Conservation (phyloP, 1,140 invertebrate species). For the Drosophila mauritiana region DNA sequence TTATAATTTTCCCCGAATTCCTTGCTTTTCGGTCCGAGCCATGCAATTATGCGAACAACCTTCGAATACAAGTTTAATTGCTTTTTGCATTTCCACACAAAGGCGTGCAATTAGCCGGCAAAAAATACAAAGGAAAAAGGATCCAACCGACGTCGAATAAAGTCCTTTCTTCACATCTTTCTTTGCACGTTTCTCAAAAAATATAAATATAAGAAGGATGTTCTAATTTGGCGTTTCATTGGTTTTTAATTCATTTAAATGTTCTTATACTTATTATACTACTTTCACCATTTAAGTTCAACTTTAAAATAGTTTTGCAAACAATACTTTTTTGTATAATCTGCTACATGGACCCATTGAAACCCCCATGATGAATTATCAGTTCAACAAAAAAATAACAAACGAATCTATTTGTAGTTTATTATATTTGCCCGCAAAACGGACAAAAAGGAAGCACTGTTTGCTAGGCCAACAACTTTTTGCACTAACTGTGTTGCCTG, state of each 20-base stretch:
- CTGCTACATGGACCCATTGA: no score
- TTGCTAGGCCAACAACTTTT: constrained; percentile 1
- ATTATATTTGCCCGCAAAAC: not conserved
- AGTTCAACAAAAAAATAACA: no score
- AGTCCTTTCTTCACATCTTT: constrained; percentile 3
- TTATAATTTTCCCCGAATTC: constrained; percentile 62
- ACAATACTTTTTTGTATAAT: no score
- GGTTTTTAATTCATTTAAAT: no score
- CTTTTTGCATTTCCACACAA: constrained; percentile 65
- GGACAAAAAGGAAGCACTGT: not conserved
- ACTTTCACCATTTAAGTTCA: no score
- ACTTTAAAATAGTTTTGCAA: no score
- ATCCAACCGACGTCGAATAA: constrained; percentile 27
- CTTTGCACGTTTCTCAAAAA: not conserved
- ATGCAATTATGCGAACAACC: constrained; percentile 68
- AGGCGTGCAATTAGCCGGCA: constrained; percentile 61
- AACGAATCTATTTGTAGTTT: not conserved
- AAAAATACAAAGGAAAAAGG: constrained; percentile 29
- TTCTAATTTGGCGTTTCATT: not conserved
- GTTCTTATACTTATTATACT: no score
- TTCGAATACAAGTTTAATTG: constrained; percentile 73
- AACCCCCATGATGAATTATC: no score
- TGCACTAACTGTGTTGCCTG: constrained; percentile 31
- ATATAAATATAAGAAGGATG: not conserved
- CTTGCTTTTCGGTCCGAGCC: constrained; percentile 25